These are phyloP conservation scores for Planiliza haematocheilus DNA, from an alignment of 2,113 vertebrate species.

Conservation along the genomic window DNA sequence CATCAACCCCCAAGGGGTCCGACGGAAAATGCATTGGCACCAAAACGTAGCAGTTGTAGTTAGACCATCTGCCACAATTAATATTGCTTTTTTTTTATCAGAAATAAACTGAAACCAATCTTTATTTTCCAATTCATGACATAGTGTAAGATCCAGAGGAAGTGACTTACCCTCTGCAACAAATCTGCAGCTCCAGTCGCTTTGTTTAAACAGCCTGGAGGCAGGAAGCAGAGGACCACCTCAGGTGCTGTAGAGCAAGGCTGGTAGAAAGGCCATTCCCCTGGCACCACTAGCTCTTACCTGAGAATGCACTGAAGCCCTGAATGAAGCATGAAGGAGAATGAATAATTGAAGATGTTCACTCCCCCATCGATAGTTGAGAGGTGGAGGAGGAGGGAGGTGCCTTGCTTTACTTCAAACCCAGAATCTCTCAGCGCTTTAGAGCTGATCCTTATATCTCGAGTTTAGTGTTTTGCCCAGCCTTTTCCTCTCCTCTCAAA, in stretches of 20 bases:
- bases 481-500: constrained; percentile 40
- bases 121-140: constrained; percentile 18
- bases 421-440: constrained; percentile 55
- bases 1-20: constrained; percentile 41
- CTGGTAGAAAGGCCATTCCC: constrained; percentile 63
- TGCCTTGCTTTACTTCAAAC: constrained; percentile 52
- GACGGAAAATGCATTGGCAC: constrained; percentile 60
- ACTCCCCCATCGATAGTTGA: constrained; percentile 68
- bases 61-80: constrained; percentile 60
- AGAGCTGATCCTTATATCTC: constrained; percentile 43
- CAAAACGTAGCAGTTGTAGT: constrained; percentile 55
- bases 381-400: constrained; percentile 77
- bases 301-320: constrained; percentile 73
- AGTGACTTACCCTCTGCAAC: constrained; percentile 17
- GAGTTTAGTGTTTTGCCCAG: constrained; percentile 14
- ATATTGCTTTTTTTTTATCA: constrained; percentile 38
- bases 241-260: constrained; percentile 63
- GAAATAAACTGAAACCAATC: constrained; percentile 42
- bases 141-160: constrained; percentile 28
- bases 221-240: constrained; percentile 62
- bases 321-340: constrained; percentile 80
- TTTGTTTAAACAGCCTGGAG: constrained; percentile 60
- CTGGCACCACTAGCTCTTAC: constrained; percentile 63
- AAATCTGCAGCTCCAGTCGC: constrained; percentile 32
- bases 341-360: constrained; percentile 75